These are phyloP conservation scores for Alosa alosa DNA, from an alignment of 2,113 vertebrate genomes.

Conservation along the genomic window DNA sequence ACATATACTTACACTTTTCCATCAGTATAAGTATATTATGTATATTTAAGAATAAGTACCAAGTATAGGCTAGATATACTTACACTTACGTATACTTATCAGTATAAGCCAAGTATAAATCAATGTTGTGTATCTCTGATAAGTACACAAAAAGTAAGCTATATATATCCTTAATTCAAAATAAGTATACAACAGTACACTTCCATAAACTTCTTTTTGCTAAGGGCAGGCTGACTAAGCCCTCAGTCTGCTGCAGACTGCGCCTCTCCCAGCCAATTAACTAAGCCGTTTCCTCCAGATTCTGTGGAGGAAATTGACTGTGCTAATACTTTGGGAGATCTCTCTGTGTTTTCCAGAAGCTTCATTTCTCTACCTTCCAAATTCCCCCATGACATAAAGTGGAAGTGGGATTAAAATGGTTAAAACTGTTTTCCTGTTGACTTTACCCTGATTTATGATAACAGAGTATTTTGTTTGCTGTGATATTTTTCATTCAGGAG, in stretches of 20 bases:
- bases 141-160: no score
- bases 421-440: neutral
- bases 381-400: neutral
- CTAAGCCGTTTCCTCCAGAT: slow-evolving; percentile 49
- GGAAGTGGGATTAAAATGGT: neutral
- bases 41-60: no score
- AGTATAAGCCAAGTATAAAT: no score
- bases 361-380: neutral
- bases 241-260: slow-evolving; percentile 22
- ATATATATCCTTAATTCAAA: no score
- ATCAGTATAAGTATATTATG: no score
- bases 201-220: no score
- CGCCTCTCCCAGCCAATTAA: slow-evolving; percentile 44
- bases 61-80: no score
- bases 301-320: slow-evolving; percentile 46
- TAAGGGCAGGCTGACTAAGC: neutral
- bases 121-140: no score
- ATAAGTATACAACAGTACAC: no score
- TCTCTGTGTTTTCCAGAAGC: neutral
- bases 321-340: slow-evolving; percentile 35
- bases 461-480: neutral
- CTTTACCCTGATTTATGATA: neutral
- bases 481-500: neutral
- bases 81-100: no score
- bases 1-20: no score